Conservation (phyloP, 2,888 invertebrate genomes). For the Platycheirus albimanus region DNA sequence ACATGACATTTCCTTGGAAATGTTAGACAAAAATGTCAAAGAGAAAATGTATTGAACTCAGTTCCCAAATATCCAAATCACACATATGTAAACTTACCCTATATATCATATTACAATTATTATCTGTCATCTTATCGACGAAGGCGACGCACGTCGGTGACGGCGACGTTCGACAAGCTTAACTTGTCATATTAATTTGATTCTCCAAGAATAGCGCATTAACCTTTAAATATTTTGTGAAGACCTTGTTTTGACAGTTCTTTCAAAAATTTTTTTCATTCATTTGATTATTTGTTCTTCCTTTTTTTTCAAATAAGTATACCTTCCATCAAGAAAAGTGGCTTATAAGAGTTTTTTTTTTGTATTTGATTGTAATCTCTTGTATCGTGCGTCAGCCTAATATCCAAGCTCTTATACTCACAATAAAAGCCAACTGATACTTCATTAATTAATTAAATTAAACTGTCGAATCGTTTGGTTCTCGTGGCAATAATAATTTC, state of each 20-base stretch:
- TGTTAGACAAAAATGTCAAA: too few species aligned
- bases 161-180: constrained; percentile 51
- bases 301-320: too few species aligned
- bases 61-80: not conserved
- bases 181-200: constrained; percentile 35
- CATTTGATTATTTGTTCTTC: constrained; percentile 25
- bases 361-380: constrained; percentile 14
- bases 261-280: constrained; percentile 41
- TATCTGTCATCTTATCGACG: constrained; percentile 65
- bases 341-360: constrained; percentile 2
- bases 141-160: constrained; percentile 4
- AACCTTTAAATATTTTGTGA: constrained; percentile 19
- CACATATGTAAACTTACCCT: constrained; percentile 32
- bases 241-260: constrained; percentile 60
- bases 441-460: constrained; percentile 70
- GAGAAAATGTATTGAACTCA: not conserved
- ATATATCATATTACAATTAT: constrained; percentile 68
- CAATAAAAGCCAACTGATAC: constrained; percentile 59
- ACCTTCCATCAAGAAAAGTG: not conserved
- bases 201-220: constrained; percentile 32
- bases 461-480: constrained; percentile 69
- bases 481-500: constrained; percentile 73
- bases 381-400: constrained; percentile 38
- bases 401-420: constrained; percentile 4
- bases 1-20: too few species aligned